Base-by-base conservation (phyloP, 1,140 invertebrate species). In the Nomia melanderi region DNA sequence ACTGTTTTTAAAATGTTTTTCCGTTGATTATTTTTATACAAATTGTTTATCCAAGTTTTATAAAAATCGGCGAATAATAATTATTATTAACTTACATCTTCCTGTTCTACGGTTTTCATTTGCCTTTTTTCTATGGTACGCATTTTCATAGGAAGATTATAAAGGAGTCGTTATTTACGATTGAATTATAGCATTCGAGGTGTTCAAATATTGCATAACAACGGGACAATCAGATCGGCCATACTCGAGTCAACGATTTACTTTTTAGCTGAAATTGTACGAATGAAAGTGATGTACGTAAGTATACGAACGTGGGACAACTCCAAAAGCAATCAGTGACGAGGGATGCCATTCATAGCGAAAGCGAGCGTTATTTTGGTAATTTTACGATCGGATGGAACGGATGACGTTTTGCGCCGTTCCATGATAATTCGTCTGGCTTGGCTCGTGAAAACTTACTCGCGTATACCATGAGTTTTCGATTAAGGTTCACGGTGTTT, bases 161-260 rank as follows among this genome's bases (percentile, higher is more conserved):
- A 82, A 82, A 82, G 79, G 79, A 78, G 79, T 82, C 74, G 79
- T 82, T 82, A 81, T 76, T 20, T 65, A 62, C 31, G 50, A 64
- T 57, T 23, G 25, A 75, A 75, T 50, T 9, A 27, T 27, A 41
- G 57, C 70, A 44, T n/a, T 23, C 20, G 36, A 12, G 8, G n/a
- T 7, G 57, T 56, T 53, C 5, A 23, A 25, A 23, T 54, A 20
- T 27, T n/a, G 5, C 20, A 6, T 23, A 1, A 59, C 20, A 8
- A 36, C 23, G 20, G 36, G 25, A 23, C 50, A 29, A 39, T 57
- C 36, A 17, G 31, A 47, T 47, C 2, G 39, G 29, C 36, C 2
- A 7, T 23, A 17, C 14, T 56, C 12, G 17, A n/a, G 20, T n/a
- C 29, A 47, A 54, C 20, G 14, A 36, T 9, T 25, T 44, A 36